Evolutionary conservation across 2,113 vertebrate species (phyloP).

Genomic region (Rhinopomastus cyanomelas): DNA sequence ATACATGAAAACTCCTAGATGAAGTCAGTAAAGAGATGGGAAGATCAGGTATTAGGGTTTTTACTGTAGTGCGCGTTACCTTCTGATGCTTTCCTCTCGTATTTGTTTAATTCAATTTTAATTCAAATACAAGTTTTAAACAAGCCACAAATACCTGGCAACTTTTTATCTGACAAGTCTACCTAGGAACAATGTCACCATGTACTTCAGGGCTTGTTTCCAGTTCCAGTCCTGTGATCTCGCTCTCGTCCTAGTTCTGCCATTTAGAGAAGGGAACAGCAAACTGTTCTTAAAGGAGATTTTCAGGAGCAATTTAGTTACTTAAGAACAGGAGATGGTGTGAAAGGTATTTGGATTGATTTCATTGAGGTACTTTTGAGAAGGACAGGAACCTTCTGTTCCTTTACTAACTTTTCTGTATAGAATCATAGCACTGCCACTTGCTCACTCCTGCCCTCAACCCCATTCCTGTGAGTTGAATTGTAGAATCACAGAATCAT

Average conservation of each 20-base stretch:
- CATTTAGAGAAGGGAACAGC: not conserved
- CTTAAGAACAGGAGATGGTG: not conserved
- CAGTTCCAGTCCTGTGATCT: not conserved
- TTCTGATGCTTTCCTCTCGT: no score
- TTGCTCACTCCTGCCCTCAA: no score
- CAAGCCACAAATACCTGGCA: no score
- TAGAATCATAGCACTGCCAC: not conserved
- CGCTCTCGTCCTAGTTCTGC: not conserved
- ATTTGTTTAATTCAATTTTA: no score
- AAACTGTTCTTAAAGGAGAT: not conserved
- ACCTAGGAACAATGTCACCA: not conserved
- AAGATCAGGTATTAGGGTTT: no score
- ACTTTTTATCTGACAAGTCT: not conserved
- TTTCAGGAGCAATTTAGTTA: not conserved
- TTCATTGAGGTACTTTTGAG: not conserved
- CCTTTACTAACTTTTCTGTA: not conserved
- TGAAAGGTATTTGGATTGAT: not conserved
- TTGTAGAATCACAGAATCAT: no score
- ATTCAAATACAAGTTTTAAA: no score
- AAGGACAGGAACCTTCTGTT: not conserved
- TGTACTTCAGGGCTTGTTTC: not conserved
- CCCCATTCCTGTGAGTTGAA: no score
- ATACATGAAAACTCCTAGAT: no score
- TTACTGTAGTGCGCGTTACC: no score
- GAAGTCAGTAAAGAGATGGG: no score